A percentile compares a stretch with the other conserved stretches of the same genome.
phyloP scores from a whole-genome alignment of 1,140 invertebrate species.

The Leptopilina clavipes region DNA sequence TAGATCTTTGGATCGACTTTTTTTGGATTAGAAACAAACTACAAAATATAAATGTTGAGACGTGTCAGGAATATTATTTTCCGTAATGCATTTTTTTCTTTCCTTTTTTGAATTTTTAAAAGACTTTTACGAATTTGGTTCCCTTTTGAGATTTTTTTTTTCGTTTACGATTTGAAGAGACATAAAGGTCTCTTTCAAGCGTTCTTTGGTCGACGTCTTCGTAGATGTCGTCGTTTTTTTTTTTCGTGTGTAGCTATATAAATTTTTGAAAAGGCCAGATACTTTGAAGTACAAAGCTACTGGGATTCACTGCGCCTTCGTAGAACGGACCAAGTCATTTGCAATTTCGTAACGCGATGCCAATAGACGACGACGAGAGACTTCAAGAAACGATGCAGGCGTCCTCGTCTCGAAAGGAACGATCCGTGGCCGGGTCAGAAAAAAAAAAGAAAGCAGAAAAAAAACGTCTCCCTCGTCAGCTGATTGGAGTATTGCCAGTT shows the following conservation, averaged over 20 bases:
- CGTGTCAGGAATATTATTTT: too few species aligned
- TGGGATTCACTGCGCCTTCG: not conserved
- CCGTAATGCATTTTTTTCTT: too few species aligned
- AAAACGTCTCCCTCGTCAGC: constrained; percentile 42
- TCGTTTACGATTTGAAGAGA: not conserved
- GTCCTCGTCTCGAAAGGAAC: constrained; percentile 35
- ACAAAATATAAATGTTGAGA: too few species aligned
- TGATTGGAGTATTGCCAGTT: constrained; percentile 51
- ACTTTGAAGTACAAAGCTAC: constrained; percentile 8
- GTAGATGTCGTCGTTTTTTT: not conserved
- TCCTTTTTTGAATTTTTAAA: too few species aligned
- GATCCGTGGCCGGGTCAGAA: constrained; percentile 12
- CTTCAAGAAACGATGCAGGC: not conserved
- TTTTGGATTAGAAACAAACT: too few species aligned
- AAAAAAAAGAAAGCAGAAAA: not conserved
- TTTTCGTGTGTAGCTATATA: not conserved
- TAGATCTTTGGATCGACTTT: too few species aligned
- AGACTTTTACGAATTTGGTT: not conserved
- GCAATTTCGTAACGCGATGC: constrained; percentile 43
- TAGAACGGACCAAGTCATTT: constrained; percentile 37
- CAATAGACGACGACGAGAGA: constrained; percentile 51
- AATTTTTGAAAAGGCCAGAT: constrained; percentile 1
- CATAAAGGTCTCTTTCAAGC: not conserved
- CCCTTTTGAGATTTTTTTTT: not conserved
- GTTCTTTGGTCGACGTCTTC: not conserved